A percentile compares a stretch with the other conserved stretches of the same genome.
Evolutionary conservation across 2,113 vertebrate genomes (phyloP).

Genomic region (Taurulus bubalis): DNA sequence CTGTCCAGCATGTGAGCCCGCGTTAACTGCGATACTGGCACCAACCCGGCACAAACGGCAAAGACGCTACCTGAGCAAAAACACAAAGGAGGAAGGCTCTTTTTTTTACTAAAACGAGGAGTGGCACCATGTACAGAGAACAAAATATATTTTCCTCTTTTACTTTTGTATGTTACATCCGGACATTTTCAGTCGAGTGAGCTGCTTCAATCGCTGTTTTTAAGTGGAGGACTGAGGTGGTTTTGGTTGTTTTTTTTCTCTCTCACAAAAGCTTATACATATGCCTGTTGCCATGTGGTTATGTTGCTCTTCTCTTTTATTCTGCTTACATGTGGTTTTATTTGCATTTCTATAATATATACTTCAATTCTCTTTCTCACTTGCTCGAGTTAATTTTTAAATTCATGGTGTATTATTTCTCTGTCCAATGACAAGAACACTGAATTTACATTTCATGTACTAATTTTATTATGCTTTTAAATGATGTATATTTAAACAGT

Average conservation of each 20-base stretch:
- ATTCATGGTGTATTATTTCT: slow-evolving; percentile 67
- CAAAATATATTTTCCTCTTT: slow-evolving; percentile 99
- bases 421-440: slow-evolving; percentile 42
- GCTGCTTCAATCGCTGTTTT: slow-evolving; percentile 86
- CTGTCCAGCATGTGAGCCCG: slow-evolving; percentile 34
- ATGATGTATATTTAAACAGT: slow-evolving; percentile 78
- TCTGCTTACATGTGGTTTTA: slow-evolving; percentile 55
- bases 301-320: slow-evolving; percentile 51
- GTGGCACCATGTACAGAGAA: slow-evolving; percentile 94
- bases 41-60: slow-evolving; percentile 56
- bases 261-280: slow-evolving; percentile 59
- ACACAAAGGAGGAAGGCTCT: slow-evolving; percentile 65
- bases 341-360: slow-evolving; percentile 76
- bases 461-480: slow-evolving; percentile 79
- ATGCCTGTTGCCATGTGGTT: slow-evolving; percentile 58
- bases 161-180: slow-evolving; percentile 95
- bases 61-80: slow-evolving; percentile 55
- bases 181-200: slow-evolving; percentile 88
- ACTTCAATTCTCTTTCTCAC: slow-evolving; percentile 21
- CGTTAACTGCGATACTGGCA: slow-evolving; percentile 33
- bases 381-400: slow-evolving; percentile 44
- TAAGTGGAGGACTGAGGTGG: slow-evolving; percentile 84
- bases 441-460: slow-evolving; percentile 67
- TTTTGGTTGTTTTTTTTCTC: slow-evolving; percentile 49
- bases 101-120: slow-evolving; percentile 83